Evolutionary conservation across 1,140 invertebrate genomes (phyloP).

Genomic region (Vanessa tameamea): DNA sequence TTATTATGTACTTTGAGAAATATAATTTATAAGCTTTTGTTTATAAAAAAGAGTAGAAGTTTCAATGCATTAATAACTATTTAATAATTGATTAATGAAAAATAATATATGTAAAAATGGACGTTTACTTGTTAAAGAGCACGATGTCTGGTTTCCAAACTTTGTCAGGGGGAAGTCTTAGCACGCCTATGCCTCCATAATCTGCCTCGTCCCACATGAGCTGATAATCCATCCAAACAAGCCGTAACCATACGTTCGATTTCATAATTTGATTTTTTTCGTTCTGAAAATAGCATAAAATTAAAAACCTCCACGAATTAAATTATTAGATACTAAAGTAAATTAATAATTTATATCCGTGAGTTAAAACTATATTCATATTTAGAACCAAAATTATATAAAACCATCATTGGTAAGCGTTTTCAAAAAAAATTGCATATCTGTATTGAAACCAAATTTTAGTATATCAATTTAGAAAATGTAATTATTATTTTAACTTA

Average conservation of each 20-base stretch:
- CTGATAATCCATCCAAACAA: conserved; percentile 99
- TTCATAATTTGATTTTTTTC: conserved; percentile 99
- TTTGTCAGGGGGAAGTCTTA: conserved; percentile 98
- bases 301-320: not conserved
- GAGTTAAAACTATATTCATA: too few species aligned
- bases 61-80: not conserved
- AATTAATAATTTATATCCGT: too few species aligned
- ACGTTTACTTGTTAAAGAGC: conserved; percentile 98
- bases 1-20: not conserved
- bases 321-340: too few species aligned
- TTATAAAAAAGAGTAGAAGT: not conserved
- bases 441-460: too few species aligned
- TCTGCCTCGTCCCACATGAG: conserved; percentile 98
- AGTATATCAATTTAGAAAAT: not conserved
- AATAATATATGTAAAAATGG: too few species aligned
- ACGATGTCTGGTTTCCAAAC: conserved; percentile 99
- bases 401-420: too few species aligned
- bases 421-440: too few species aligned
- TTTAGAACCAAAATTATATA: too few species aligned
- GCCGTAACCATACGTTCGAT: conserved; percentile 97
- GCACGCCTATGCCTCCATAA: conserved; percentile 97
- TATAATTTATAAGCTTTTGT: not conserved
- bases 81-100: not conserved
- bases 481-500: conserved; percentile 81
- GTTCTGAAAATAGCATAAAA: conserved; percentile 87